A percentile compares a stretch with the other conserved stretches of the same genome.
Conservation (phyloP, 2,113 vertebrate species). For the Dicaeum eximium region DNA sequence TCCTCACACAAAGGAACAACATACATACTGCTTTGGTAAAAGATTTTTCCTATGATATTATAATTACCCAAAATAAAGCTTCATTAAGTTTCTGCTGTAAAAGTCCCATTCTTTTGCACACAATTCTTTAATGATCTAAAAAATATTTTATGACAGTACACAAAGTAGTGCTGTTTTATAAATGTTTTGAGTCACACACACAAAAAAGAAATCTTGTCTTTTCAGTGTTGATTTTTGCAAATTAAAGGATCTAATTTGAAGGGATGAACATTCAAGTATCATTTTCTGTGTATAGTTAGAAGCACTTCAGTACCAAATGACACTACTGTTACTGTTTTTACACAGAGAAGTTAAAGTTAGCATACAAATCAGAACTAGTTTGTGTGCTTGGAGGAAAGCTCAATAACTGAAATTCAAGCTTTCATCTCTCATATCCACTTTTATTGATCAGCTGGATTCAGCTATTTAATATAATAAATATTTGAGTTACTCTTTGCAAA, state of each 20-base stretch:
- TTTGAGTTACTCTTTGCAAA: not conserved
- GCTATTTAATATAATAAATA: not conserved
- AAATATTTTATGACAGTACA: not conserved
- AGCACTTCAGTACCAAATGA: not conserved
- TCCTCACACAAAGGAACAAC: not conserved
- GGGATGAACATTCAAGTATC: not conserved
- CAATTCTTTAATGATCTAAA: conserved; percentile 62
- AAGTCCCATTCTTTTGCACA: conserved; percentile 64
- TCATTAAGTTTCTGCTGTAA: conserved; percentile 63
- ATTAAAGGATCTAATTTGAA: not conserved
- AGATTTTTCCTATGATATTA: not conserved
- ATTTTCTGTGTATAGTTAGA: not conserved
- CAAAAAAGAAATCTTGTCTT: not conserved
- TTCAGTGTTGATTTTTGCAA: not conserved
- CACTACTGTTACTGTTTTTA: not conserved
- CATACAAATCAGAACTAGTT: not conserved
- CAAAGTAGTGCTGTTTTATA: not conserved
- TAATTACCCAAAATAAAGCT: conserved; percentile 65
- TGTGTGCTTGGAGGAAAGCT: not conserved
- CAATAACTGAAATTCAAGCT: not conserved
- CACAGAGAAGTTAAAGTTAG: not conserved
- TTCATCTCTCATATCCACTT: not conserved
- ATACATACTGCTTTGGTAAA: not conserved
- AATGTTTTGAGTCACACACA: not conserved
- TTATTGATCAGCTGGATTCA: not conserved